Percentiles rank a stretch among this genome's conserved stretches.
These are phyloP conservation scores for Salmo trutta DNA, from an alignment of 2,797 vertebrate species.

Conservation along the genomic window DNA sequence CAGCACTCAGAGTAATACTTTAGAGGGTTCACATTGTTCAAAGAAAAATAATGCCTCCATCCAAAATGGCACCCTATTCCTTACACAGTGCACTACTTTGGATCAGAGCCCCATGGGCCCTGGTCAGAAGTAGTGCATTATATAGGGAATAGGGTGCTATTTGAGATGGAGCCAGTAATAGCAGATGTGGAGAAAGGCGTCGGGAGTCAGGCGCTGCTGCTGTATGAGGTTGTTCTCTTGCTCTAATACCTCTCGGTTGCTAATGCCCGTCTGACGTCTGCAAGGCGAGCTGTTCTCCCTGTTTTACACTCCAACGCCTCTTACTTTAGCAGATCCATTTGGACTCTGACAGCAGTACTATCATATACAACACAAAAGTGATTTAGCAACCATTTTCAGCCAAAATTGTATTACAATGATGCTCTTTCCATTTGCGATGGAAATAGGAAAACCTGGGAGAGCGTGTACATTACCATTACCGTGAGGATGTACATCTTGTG, in stretches of 20 bases:
- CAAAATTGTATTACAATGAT: conserved; percentile 35
- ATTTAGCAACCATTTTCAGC: conserved; percentile 35
- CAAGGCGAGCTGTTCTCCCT: conserved; percentile 18
- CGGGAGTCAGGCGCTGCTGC: conserved; percentile 19
- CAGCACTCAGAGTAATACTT: neutral
- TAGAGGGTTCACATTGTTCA: conserved; percentile 7
- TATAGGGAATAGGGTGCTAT: neutral
- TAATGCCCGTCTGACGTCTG: conserved; percentile 5
- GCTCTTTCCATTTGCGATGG: conserved; percentile 35
- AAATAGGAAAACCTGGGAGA: conserved; percentile 25
- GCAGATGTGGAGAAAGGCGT: conserved; percentile 16
- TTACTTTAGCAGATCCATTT: conserved; percentile 35
- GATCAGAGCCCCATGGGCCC: neutral
- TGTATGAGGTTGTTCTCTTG: conserved; percentile 3
- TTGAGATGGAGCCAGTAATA: neutral
- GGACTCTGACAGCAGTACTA: conserved; percentile 35
- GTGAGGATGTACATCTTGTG: neutral
- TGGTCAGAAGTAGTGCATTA: neutral
- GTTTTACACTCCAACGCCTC: conserved; percentile 17
- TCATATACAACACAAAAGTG: conserved; percentile 20
- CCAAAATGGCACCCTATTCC: neutral
- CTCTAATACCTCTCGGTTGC: conserved; percentile 24
- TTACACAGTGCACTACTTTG: neutral
- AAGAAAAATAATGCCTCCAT: conserved; percentile 12
- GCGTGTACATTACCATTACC: conserved; percentile 24